These are phyloP conservation scores for Acrobasis consociella DNA, from an alignment of 2,888 invertebrate genomes.

Conservation along the genomic window DNA sequence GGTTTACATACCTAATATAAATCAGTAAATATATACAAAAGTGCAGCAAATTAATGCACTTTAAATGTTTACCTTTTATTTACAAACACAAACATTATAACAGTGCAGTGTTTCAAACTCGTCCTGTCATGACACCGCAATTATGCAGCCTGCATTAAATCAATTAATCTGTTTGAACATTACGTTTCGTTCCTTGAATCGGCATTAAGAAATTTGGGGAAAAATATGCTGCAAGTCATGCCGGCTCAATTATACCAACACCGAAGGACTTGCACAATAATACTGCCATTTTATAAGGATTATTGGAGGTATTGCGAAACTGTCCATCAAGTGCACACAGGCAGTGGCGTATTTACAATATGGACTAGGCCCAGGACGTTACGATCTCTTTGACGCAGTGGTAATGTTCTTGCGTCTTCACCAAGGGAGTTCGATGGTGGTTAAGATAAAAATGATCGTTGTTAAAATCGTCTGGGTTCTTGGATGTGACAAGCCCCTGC, in stretches of 20 bases:
- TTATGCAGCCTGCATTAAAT: conserved; percentile 19
- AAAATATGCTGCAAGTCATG: conserved; percentile 24
- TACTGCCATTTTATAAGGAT: conserved; percentile 49
- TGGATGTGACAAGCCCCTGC: too few species aligned
- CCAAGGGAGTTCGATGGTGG: too few species aligned
- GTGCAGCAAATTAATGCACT: too few species aligned
- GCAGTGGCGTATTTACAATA: background rate
- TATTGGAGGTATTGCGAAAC: conserved; percentile 47
- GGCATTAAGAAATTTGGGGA: conserved; percentile 22
- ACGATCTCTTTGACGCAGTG: too few species aligned
- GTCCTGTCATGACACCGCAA: conserved; percentile 16
- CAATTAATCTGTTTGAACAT: conserved; percentile 22
- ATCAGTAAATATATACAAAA: too few species aligned
- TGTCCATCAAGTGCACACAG: conserved; percentile 41
- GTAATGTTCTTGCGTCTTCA: too few species aligned
- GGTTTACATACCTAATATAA: too few species aligned
- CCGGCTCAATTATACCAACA: conserved; percentile 22
- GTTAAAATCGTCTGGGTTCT: too few species aligned
- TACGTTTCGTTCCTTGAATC: conserved; percentile 11
- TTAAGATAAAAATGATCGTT: too few species aligned
- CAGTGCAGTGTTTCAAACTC: background rate
- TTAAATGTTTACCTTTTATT: background rate
- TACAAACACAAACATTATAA: background rate
- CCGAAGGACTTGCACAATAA: conserved; percentile 39
- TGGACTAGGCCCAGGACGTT: too few species aligned